Percentiles rank a stretch among this genome's conserved stretches.
Conservation (phyloP, 1,140 invertebrate species). For the Platyscapa corneri region DNA sequence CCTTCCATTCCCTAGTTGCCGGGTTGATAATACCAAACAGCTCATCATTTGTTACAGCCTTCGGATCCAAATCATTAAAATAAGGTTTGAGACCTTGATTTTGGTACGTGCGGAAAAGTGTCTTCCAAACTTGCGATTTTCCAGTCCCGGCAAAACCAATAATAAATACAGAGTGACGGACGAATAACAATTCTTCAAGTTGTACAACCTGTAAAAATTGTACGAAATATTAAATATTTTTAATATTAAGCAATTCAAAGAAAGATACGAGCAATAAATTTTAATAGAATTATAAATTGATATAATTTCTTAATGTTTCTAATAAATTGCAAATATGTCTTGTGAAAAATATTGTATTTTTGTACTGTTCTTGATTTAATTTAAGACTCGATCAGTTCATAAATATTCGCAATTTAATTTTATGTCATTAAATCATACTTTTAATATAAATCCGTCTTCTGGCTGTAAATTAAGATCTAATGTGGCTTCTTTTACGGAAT, state of each 20-base stretch:
- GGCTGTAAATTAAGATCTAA: constrained; percentile 91
- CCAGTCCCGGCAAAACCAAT: constrained; percentile 94
- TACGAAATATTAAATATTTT: too few relatives aligned
- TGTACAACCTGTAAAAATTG: constrained; percentile 83
- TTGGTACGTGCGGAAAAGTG: constrained; percentile 87
- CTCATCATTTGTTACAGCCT: constrained; percentile 96
- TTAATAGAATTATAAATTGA: too few relatives aligned
- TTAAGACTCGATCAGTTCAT: too few relatives aligned
- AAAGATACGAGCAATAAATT: too few relatives aligned
- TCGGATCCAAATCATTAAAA: constrained; percentile 94
- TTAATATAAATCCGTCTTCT: constrained; percentile 91
- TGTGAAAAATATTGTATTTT: too few relatives aligned
- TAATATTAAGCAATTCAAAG: too few relatives aligned
- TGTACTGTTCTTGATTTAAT: too few relatives aligned
- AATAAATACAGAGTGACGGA: constrained; percentile 96
- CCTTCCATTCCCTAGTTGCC: constrained; percentile 96
- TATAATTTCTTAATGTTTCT: not conserved
- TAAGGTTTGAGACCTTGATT: constrained; percentile 87
- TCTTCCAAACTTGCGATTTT: constrained; percentile 95
- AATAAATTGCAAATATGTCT: not conserved
- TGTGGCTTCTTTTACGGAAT: constrained; percentile 83
- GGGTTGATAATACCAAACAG: constrained; percentile 97
- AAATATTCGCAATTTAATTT: too few relatives aligned
- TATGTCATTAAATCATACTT: constrained; percentile 70
- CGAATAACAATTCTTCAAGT: constrained; percentile 92